Evolutionary conservation across 1,140 invertebrate species (phyloP).

Genomic region (Caenorhabditis latens): DNA sequence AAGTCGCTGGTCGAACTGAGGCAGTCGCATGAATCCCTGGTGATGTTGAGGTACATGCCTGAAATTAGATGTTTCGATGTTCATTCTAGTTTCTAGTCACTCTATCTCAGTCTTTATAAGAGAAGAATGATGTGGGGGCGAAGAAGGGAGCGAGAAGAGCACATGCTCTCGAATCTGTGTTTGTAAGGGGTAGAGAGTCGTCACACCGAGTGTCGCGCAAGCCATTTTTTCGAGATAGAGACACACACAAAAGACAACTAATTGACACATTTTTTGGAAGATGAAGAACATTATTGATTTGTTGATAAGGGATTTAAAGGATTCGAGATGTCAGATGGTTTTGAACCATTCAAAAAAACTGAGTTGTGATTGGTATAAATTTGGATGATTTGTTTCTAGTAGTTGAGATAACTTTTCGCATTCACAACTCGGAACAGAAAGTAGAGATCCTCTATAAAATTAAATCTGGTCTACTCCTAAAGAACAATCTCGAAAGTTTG

Average conservation of each 20-base stretch:
- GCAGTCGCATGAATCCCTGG: slow-evolving; percentile 41
- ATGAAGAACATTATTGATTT: slow-evolving; percentile 2
- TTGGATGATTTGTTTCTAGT: too few relatives aligned
- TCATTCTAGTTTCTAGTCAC: neutral
- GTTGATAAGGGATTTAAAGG: neutral
- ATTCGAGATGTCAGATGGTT: neutral
- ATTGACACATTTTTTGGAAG: slow-evolving; percentile 42
- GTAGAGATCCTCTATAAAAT: too few relatives aligned
- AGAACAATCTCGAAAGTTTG: too few relatives aligned
- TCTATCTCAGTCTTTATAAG: neutral
- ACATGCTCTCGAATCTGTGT: slow-evolving; percentile 53
- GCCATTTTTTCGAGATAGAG: slow-evolving; percentile 27
- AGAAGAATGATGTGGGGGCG: slow-evolving; percentile 34
- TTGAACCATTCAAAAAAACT: neutral
- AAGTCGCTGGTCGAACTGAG: neutral
- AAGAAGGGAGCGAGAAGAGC: slow-evolving; percentile 39
- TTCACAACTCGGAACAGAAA: too few relatives aligned
- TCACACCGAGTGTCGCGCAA: neutral
- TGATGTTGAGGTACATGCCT: slow-evolving; percentile 50
- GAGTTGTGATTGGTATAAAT: too few relatives aligned
- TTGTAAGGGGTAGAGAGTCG: slow-evolving; percentile 30
- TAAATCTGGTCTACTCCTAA: too few relatives aligned
- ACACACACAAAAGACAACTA: slow-evolving; percentile 35
- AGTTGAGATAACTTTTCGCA: too few relatives aligned
- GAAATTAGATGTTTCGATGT: neutral